Base-by-base conservation (phyloP, 1,140 invertebrate species). In the Chironomus tepperi region DNA sequence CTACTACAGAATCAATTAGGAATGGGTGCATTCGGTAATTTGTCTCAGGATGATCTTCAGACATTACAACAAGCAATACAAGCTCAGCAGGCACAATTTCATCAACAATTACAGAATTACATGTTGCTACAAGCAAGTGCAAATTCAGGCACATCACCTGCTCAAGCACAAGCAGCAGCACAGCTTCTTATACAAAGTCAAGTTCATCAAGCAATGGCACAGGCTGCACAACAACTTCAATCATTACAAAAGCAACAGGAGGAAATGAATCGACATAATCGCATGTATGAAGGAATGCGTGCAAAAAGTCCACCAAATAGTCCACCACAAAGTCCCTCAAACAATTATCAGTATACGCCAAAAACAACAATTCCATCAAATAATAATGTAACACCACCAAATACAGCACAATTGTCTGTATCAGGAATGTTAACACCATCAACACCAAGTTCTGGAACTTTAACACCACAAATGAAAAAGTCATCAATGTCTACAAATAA, bases 161-260 rank as follows among this genome's bases (percentile, higher is more conserved):
- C 75, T 75, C 74, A 78, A 42, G 73, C 76, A 57, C 12, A 74
- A 34, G 73, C 43, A 5, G 24, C 75, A 18, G 57, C 57, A 47
- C 43, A 73, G 57, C 76, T 82, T 43, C 75, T 82, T 10, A 79
- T 82, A n/a, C 42, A 42, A 73, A 73, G 42, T 47, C 78, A 89
- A 86, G 87, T 90, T 9, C 87, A 89, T 76, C 65, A 82, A 81
- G 90, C 90, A 0, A 88, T 93, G 75, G 90, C 90, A 19, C 91
- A 92, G 80, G 90, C 90, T 65, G 90, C 91, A 2, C 91, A 93
- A 81, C 92, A 93, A 76, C 85, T 93, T 47, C 90, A 93, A 77
- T 91, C 91, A 74, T 83, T 92, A 73, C 90, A 93, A 77, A 91
- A 93, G 79, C 88, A 91, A 74, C 91, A 92, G 75, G 84, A 85